Base-by-base conservation (phyloP, 1,140 invertebrate genomes). In the Xylocopa sonorina region DNA sequence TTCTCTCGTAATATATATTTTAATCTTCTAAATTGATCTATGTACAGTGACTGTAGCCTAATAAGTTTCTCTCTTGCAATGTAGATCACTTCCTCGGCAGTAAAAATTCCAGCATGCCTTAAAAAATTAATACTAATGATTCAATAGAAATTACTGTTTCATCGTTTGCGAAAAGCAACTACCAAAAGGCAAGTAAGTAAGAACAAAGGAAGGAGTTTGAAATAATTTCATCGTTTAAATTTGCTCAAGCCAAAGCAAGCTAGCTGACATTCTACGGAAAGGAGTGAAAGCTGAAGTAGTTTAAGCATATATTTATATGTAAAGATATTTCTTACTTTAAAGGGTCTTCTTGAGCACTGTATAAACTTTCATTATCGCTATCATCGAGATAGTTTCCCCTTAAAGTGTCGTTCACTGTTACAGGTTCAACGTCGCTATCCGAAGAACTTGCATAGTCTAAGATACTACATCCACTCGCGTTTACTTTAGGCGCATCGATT, bases 21-120 rank as follows among this genome's bases (percentile, higher is more conserved):
- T 48, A 98, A 92, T 69, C 96, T 93, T 86, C 95, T 95, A 88
- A 97, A 96, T 89, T 98, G 97, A 43, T 96, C 95, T 62, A 97
- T 95, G 87, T 98, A 99, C 24, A 98, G 93, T 0, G 95, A 94
- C 87, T 98, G 97, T 12, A 99, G 92, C 60, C 95, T 94, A 12
- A 96, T 95, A 73, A 98, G 90, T 88, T 97, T 97, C 69, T 96
- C 95, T 81, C 95, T 93, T 1, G 97, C 95, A 62, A 98, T 95
- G 64, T 94, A 94, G 12, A 97, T 95, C 1, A 97, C 96, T 92
- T 98, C 97, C 88, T 98, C 97, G 0, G 96, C 96, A 1, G 97
- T 98, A 88, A 96, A 98, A 1, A 98, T 95, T 27, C 96, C 97
- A 38, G 97, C 97, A 92, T 97, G 96, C 92, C 96, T 97, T 91